Evolutionary conservation across 2,797 vertebrate species (phyloP).

Genomic region (Bradypus variegatus): DNA sequence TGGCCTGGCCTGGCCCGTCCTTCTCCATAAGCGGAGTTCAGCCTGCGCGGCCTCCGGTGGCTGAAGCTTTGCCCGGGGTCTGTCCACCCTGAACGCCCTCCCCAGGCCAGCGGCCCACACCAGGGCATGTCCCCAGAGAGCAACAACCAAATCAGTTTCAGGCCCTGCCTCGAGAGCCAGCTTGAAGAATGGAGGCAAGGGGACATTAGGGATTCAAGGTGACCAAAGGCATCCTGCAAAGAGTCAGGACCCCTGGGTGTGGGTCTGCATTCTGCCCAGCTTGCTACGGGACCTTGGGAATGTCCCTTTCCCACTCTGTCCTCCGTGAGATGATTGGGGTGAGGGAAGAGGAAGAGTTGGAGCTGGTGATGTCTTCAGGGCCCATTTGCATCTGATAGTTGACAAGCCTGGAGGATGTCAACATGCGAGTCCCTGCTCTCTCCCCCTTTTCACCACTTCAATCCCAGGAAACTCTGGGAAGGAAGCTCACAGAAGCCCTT

Average conservation of each 20-base stretch:
- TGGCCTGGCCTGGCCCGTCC: accelerated
- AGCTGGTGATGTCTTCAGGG: background rate
- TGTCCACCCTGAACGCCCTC: background rate
- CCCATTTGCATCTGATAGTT: background rate
- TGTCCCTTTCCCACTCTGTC: background rate
- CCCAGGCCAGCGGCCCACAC: background rate
- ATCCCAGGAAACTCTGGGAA: background rate
- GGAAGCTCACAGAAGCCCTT: background rate
- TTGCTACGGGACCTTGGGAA: background rate
- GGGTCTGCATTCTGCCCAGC: background rate
- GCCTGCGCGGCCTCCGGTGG: background rate
- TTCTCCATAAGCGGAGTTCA: background rate
- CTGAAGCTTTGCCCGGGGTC: background rate
- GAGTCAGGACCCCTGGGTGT: accelerated
- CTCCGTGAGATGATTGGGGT: background rate
- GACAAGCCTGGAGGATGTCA: background rate
- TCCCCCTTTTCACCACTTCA: background rate
- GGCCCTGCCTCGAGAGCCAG: background rate
- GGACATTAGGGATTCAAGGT: too few relatives aligned
- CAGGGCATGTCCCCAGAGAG: background rate
- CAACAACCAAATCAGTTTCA: background rate
- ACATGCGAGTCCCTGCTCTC: background rate
- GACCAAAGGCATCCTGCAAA: background rate
- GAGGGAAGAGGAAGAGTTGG: background rate
- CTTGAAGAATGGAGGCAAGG: background rate